Base-by-base conservation (phyloP, 1,140 invertebrate genomes). In the Hyles vespertilio region DNA sequence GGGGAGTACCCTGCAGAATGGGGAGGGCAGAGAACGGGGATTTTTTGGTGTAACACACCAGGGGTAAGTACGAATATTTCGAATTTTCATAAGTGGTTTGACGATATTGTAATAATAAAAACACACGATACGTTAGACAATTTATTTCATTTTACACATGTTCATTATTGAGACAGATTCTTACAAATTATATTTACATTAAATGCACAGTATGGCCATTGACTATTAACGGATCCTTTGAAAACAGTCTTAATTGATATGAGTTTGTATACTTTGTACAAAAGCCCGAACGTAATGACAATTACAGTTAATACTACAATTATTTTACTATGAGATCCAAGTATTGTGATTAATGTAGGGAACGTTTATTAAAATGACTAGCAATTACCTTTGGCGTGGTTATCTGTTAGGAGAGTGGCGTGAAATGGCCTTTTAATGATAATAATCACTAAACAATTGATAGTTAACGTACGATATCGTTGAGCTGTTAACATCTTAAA, bases 61-160 rank as follows among this genome's bases (percentile, higher is more conserved):
- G 22, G 22, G 22, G 22, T 22, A 22, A 2, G 22, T 22, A 22
- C 22, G 22, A 22, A 22, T 22, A 22, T 22, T 22, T 22, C 1
- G 22, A 1, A 22, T 22, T 22, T 22, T 22, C 22, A 22, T 22
- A 1, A 22, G 22, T 22, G 22, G 22, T 22, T 22, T 22, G 22
- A 22, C 22, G 22, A 22, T 22, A 22, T 22, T 22, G 22, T 22
- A 1, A 47, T 47, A 47, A 33, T 9, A 48, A 56, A 32, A 5
- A 65, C 63, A 65, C 36, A 58, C 12, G 45, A 58, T 77, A 77
- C 77, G 59, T 84, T 87, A 78, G 72, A 84, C 77, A 83, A 85
- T 88, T 86, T 86, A 88, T 84, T 87, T 84, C 74, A 84, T 85
- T 84, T 81, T 87, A 88, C 82, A 86, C 81, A 83, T 79, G 79